Conservation (phyloP, 92 coral and sea anemone genomes). For the Phenganax subtilis region DNA sequence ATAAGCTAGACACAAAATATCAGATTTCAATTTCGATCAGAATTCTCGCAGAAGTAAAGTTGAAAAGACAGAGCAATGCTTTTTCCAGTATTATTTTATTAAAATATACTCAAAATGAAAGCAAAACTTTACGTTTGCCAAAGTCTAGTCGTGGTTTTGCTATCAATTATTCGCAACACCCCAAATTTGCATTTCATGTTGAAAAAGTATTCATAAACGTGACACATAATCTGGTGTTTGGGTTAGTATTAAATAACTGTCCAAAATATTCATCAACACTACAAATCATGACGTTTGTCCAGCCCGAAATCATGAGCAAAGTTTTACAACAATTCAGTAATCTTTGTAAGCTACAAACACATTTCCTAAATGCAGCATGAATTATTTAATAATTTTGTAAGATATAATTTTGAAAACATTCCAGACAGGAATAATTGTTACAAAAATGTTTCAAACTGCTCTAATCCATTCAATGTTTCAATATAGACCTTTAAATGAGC, state of each 20-base stretch:
- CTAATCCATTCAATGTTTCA: neutral
- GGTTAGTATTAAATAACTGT: neutral
- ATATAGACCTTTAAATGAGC: neutral
- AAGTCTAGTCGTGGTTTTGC: neutral
- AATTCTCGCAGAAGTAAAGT: neutral
- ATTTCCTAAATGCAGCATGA: too few species aligned
- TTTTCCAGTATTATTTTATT: neutral
- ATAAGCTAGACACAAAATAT: neutral
- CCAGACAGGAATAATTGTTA: constrained; percentile 3
- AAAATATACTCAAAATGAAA: neutral
- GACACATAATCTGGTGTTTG: neutral
- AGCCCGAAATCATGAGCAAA: neutral
- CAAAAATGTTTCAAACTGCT: neutral
- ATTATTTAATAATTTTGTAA: too few species aligned
- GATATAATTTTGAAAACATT: neutral
- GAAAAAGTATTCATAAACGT: constrained; percentile 6
- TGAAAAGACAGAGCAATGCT: neutral
- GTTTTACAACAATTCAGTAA: neutral
- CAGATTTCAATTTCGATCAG: neutral
- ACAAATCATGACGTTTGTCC: neutral
- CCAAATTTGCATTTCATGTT: constrained; percentile 7
- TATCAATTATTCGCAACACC: neutral
- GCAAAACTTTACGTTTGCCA: neutral
- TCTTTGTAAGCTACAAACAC: neutral
- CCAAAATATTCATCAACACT: neutral